Percentiles rank a stretch among this genome's conserved stretches.
These are phyloP conservation scores for Acanthosepion lycidas DNA, from an alignment of 2,888 invertebrate genomes.

Conservation along the genomic window DNA sequence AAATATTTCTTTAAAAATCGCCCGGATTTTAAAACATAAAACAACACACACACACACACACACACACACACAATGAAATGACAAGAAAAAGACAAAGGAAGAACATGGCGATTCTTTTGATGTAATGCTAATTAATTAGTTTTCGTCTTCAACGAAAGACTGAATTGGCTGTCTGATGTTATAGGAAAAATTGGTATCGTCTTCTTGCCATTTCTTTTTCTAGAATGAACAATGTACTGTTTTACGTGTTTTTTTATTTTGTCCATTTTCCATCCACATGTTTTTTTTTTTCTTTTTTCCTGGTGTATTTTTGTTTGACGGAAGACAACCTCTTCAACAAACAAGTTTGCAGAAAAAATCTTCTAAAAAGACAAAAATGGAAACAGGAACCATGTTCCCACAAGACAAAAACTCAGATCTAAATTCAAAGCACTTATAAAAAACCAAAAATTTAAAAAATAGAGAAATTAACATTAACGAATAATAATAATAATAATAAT, in stretches of 20 bases:
- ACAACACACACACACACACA: not conserved
- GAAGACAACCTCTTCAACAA: not conserved
- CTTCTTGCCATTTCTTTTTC: not conserved
- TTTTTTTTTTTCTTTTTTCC: not conserved
- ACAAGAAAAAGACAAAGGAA: not conserved
- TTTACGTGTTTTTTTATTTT: not conserved
- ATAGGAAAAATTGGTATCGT: not conserved
- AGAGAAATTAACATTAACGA: not conserved
- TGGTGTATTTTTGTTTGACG: not conserved
- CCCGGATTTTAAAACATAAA: not conserved
- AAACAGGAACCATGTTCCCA: not conserved
- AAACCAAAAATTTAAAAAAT: not conserved
- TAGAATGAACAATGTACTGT: not conserved
- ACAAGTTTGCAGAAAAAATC: not conserved
- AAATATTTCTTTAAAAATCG: not conserved
- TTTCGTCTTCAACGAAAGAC: not conserved
- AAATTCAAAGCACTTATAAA: not conserved
- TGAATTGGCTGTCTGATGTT: not conserved
- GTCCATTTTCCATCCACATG: too few species aligned
- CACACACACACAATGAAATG: not conserved
- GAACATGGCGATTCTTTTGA: conserved; percentile 17
- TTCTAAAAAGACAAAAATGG: not conserved
- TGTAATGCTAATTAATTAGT: conserved; percentile 33
- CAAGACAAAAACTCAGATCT: not conserved
- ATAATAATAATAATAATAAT: not conserved